Conservation (phyloP, 2,888 invertebrate genomes). For the Aspidiotus rigidus region DNA sequence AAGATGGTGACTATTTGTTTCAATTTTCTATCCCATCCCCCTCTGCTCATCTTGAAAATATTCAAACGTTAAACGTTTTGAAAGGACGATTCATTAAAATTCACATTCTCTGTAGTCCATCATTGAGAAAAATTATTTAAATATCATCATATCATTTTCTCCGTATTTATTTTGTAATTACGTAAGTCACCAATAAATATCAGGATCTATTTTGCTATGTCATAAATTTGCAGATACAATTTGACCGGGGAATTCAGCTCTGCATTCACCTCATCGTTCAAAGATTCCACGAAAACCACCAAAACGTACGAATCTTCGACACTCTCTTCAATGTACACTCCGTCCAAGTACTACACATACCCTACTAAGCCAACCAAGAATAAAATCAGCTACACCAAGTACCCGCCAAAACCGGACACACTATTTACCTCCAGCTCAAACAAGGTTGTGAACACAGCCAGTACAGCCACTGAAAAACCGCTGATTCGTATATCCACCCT, state of each 20-base stretch:
- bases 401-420: not conserved
- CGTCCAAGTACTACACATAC: not conserved
- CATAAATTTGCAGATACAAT: not conserved
- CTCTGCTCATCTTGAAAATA: too few relatives aligned
- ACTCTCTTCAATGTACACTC: not conserved
- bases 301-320: not conserved
- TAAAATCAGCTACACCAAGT: not conserved
- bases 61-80: too few relatives aligned
- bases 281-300: not conserved
- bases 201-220: too few relatives aligned
- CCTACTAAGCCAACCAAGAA: not conserved
- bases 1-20: too few relatives aligned
- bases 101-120: too few relatives aligned
- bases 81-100: too few relatives aligned
- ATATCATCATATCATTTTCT: too few relatives aligned
- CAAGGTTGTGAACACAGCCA: not conserved
- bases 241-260: not conserved
- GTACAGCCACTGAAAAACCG: not conserved
- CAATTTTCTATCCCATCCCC: too few relatives aligned
- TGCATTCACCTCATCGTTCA: not conserved
- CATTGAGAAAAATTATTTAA: too few relatives aligned
- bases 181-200: too few relatives aligned
- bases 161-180: too few relatives aligned
- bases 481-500: not conserved
- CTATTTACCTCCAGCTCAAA: not conserved